A percentile compares a stretch with the other conserved stretches of the same genome.
phyloP scores from a whole-genome alignment of 2,888 invertebrate species.

The Carterocephalus palaemon region DNA sequence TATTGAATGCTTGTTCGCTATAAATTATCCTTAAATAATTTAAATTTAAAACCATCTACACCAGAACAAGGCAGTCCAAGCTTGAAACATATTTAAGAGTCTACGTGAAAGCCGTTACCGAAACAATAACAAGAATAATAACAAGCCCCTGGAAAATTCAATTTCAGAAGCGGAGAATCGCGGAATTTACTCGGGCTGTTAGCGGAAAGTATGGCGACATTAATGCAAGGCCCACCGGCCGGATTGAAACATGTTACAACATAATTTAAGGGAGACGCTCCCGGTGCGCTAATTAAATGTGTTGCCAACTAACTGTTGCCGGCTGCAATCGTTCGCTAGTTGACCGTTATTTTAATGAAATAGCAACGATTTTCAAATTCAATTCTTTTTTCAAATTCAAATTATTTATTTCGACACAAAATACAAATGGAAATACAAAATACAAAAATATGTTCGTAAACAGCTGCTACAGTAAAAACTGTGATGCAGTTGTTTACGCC shows the following conservation, averaged over 20 bases:
- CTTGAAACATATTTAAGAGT: background rate
- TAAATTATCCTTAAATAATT: too few relatives aligned
- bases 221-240: conserved; percentile 19
- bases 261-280: conserved; percentile 8
- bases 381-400: too few relatives aligned
- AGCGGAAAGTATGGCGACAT: conserved; percentile 21
- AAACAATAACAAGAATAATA: conserved; percentile 8
- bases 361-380: too few relatives aligned
- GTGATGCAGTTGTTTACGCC: too few relatives aligned
- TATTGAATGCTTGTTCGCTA: too few relatives aligned
- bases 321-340: background rate
- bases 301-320: conserved; percentile 6
- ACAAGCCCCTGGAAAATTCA: conserved; percentile 19
- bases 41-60: too few relatives aligned
- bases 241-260: conserved; percentile 21
- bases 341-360: too few relatives aligned
- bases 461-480: too few relatives aligned
- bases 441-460: too few relatives aligned
- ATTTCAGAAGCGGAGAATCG: conserved; percentile 17
- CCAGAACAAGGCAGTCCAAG: too few relatives aligned
- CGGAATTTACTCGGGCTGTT: conserved; percentile 20
- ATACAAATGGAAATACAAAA: too few relatives aligned
- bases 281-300: conserved; percentile 11
- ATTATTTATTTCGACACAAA: too few relatives aligned
- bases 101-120: background rate